Conservation (phyloP, 1,140 invertebrate species). For the Drosophila ficusphila region DNA sequence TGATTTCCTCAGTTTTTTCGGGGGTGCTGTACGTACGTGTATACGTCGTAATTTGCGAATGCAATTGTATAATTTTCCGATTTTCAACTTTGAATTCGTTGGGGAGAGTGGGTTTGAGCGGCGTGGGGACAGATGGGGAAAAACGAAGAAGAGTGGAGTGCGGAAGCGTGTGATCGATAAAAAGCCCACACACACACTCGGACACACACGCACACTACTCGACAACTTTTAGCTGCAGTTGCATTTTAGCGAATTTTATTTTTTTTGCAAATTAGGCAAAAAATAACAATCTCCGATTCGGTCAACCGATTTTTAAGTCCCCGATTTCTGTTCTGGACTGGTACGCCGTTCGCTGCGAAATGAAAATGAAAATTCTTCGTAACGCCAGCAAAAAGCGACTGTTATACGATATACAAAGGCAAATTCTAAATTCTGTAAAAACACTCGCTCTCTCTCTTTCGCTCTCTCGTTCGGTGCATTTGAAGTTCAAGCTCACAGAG, state of each 20-base stretch:
- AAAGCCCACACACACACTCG: conserved; percentile 31
- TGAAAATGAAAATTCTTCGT: conserved; percentile 82
- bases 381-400: conserved; percentile 47
- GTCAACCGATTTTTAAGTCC: conserved; percentile 17
- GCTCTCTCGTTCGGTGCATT: conserved; percentile 56
- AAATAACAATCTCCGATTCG: conserved; percentile 30
- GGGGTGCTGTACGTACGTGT: conserved; percentile 63
- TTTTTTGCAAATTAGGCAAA: conserved; percentile 13
- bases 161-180: conserved; percentile 75
- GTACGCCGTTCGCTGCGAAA: conserved; percentile 78
- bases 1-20: conserved; percentile 48
- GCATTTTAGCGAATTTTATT: conserved; percentile 21
- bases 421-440: conserved; percentile 47
- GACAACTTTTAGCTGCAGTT: conserved; percentile 40
- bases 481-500: conserved; percentile 74
- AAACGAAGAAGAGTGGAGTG: conserved; percentile 14
- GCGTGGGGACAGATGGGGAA: neutral
- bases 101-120: conserved; percentile 14
- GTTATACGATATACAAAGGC: conserved; percentile 77
- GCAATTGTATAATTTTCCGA: conserved; percentile 75
- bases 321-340: conserved; percentile 63
- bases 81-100: conserved; percentile 62
- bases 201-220: conserved; percentile 31
- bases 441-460: conserved; percentile 18
- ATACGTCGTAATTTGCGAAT: conserved; percentile 47